Evolutionary conservation across 64 coral and sea anemone species (phyloP).

Genomic region (Cladopsammia gracilis): DNA sequence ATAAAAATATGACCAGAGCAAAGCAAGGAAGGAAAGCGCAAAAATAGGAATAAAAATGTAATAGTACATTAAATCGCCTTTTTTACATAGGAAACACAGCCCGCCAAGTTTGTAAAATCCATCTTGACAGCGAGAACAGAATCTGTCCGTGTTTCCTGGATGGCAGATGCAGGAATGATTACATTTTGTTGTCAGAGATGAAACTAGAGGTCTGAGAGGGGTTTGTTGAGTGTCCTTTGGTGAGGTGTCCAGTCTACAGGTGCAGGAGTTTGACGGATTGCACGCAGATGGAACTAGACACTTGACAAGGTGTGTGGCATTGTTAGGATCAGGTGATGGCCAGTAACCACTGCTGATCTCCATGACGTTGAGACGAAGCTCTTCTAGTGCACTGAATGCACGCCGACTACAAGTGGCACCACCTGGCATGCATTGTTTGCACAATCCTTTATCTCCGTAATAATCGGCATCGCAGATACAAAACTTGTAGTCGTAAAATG

Average conservation of each 20-base stretch:
- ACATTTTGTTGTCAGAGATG: conserved; percentile 44
- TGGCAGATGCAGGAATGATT: conserved; percentile 56
- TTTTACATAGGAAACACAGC: conserved; percentile 26
- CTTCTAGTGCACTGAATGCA: neutral
- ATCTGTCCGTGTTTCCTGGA: conserved; percentile 55
- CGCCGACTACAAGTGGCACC: conserved; percentile 10
- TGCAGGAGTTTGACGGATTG: no score
- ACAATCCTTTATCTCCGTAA: conserved; percentile 49
- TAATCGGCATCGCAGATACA: conserved; percentile 43
- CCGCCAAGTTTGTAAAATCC: conserved; percentile 61
- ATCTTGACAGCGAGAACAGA: conserved; percentile 61
- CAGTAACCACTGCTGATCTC: conserved; percentile 41
- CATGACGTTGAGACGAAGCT: conserved; percentile 21
- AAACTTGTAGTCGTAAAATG: conserved; percentile 56
- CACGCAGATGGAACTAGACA: no score
- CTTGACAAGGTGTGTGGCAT: conserved; percentile 58
- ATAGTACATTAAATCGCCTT: conserved; percentile 31
- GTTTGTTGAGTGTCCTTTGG: neutral
- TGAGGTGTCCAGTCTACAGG: no score
- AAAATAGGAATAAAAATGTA: conserved; percentile 50
- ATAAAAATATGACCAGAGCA: conserved; percentile 38
- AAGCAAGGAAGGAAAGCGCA: conserved; percentile 30
- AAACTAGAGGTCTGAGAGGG: neutral
- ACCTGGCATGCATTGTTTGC: conserved; percentile 31
- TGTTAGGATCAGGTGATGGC: conserved; percentile 41